Evolutionary conservation across 2,113 vertebrate species (phyloP).

Genomic region (Jacana jacana): DNA sequence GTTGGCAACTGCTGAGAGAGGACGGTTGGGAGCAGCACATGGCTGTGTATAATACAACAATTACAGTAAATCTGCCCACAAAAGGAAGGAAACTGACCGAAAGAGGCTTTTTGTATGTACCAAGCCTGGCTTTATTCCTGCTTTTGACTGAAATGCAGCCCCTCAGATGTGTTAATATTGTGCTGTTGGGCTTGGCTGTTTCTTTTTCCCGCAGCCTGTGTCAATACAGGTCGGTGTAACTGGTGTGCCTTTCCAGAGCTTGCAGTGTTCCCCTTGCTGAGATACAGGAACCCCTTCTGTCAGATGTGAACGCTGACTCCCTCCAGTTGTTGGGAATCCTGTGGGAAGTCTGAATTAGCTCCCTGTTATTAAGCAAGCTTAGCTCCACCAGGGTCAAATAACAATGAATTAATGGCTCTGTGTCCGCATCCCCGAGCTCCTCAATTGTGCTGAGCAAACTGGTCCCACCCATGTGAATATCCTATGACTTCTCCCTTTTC

Average conservation of each 20-base stretch:
- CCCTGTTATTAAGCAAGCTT: not conserved
- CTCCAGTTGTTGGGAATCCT: not conserved
- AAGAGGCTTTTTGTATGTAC: not conserved
- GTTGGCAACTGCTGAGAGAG: too few species aligned
- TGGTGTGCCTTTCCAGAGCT: not conserved
- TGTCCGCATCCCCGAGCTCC: not conserved
- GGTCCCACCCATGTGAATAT: not conserved
- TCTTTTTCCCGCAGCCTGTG: not conserved
- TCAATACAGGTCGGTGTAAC: too few species aligned
- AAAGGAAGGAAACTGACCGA: not conserved
- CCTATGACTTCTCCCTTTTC: not conserved
- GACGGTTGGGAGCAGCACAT: not conserved
- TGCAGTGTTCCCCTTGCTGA: rapidly evolving
- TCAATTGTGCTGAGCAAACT: not conserved
- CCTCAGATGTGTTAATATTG: not conserved
- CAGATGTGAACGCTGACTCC: not conserved
- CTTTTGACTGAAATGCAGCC: not conserved
- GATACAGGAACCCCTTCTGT: not conserved
- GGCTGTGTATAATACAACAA: rapidly evolving
- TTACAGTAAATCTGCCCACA: not conserved
- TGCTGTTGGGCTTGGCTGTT: not conserved
- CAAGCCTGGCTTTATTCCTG: not conserved
- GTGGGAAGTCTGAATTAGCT: not conserved
- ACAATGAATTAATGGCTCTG: not conserved
- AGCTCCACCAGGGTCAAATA: not conserved